Percentiles rank a stretch among this genome's conserved stretches.
Evolutionary conservation across 2,113 vertebrate genomes (phyloP).

Genomic region (pig (Sus scrofa)): DNA sequence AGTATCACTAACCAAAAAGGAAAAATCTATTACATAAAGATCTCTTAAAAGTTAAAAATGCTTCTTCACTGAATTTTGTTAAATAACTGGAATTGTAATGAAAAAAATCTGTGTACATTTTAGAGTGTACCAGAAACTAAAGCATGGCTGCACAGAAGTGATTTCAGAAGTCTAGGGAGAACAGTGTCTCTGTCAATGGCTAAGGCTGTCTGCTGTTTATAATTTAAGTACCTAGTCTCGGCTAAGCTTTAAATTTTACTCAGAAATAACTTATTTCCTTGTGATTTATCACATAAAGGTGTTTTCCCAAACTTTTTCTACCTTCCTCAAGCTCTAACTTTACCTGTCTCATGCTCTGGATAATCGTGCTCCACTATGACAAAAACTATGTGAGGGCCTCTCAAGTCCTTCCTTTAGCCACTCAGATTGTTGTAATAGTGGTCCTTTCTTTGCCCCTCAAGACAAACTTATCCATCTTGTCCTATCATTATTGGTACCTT

Average conservation of each 20-base stretch:
- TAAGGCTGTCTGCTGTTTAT: neutral
- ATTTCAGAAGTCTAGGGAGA: neutral
- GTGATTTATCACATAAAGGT: neutral
- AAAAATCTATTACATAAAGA: slow-evolving; percentile 13
- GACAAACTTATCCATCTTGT: neutral
- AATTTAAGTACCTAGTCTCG: neutral
- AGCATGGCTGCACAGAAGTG: neutral
- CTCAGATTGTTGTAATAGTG: neutral
- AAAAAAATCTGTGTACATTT: neutral
- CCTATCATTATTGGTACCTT: neutral
- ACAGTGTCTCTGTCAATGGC: neutral
- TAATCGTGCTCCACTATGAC: neutral
- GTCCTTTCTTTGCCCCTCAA: neutral
- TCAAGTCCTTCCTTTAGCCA: neutral
- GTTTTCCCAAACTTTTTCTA: neutral
- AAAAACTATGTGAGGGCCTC: neutral
- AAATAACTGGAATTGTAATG: neutral
- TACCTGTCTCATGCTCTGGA: neutral
- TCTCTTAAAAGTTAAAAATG: slow-evolving; percentile 26
- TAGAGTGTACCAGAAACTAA: neutral
- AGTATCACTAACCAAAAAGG: slow-evolving; percentile 1
- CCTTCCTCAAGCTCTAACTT: neutral
- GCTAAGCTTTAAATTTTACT: neutral
- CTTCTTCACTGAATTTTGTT: neutral
- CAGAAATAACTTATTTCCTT: neutral